phyloP scores from a whole-genome alignment of 2,113 vertebrate species.

The Zonotrichia leucophrys region DNA sequence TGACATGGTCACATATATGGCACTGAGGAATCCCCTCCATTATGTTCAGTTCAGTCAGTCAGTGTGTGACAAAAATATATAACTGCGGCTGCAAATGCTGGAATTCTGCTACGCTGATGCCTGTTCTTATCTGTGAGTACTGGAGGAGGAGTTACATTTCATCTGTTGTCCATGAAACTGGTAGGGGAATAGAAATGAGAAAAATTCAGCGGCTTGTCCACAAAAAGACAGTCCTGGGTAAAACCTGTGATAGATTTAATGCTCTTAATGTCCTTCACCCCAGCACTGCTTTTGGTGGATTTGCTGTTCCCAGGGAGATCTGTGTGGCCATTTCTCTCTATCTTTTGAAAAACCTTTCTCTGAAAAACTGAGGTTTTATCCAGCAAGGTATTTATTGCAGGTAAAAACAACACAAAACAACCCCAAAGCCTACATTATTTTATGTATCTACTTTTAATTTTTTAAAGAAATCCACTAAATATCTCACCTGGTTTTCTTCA shows the following conservation, averaged over 20 bases:
- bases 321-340: not conserved
- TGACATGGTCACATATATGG: rapidly evolving
- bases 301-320: not conserved
- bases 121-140: not conserved
- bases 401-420: rapidly evolving
- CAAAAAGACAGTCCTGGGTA: not conserved
- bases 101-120: not conserved
- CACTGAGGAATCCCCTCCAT: not conserved
- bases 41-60: not conserved
- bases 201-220: not conserved
- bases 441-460: not conserved
- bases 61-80: rapidly evolving
- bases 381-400: not conserved
- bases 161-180: not conserved
- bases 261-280: not conserved
- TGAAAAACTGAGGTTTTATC: not conserved
- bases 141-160: not conserved
- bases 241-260: not conserved
- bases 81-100: not conserved
- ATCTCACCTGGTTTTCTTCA: not conserved
- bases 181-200: not conserved
- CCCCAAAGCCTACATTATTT: rapidly evolving
- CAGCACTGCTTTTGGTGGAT: not conserved
- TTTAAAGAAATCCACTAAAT: not conserved
- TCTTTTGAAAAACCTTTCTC: not conserved